These are phyloP conservation scores for Megalurothrips usitatus DNA, from an alignment of 2,888 invertebrate species.

Conservation along the genomic window DNA sequence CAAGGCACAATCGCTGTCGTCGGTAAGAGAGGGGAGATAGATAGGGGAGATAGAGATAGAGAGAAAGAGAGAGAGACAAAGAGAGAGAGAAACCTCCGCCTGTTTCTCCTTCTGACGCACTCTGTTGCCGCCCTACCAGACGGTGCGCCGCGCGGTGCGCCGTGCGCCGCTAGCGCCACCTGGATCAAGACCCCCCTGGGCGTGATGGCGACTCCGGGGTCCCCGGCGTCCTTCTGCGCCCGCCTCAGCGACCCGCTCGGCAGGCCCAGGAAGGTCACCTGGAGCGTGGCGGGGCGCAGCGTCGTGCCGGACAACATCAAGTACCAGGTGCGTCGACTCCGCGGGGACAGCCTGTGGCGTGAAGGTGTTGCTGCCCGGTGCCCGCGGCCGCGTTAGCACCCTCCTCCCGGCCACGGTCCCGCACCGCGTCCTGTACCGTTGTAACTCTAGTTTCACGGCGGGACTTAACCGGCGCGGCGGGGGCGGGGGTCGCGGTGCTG, in stretches of 20 bases:
- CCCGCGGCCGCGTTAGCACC: too few relatives aligned
- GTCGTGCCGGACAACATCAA: constrained; percentile 39
- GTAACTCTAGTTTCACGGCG: too few relatives aligned
- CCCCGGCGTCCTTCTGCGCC: constrained; percentile 54
- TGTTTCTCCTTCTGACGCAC: too few relatives aligned
- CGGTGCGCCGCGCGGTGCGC: constrained; percentile 31
- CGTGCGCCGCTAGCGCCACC: constrained; percentile 29
- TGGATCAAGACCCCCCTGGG: constrained; percentile 55
- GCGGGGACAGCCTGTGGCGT: background rate
- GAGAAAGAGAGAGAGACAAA: too few relatives aligned
- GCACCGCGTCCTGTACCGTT: background rate
- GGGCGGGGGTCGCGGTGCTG: too few relatives aligned
- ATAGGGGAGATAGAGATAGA: too few relatives aligned
- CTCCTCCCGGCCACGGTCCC: background rate
- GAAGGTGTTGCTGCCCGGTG: background rate
- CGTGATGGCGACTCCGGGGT: constrained; percentile 50
- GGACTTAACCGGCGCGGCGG: too few relatives aligned
- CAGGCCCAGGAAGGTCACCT: constrained; percentile 48
- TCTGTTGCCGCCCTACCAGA: background rate
- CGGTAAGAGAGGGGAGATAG: constrained; percentile 49
- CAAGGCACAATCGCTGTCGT: constrained; percentile 50
- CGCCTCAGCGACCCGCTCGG: constrained; percentile 44
- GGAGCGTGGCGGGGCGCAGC: constrained; percentile 54
- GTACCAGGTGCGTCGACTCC: background rate
- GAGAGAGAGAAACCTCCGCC: background rate